Evolutionary conservation across 2,113 vertebrate species (phyloP).

Genomic region (Cyanistes caeruleus): DNA sequence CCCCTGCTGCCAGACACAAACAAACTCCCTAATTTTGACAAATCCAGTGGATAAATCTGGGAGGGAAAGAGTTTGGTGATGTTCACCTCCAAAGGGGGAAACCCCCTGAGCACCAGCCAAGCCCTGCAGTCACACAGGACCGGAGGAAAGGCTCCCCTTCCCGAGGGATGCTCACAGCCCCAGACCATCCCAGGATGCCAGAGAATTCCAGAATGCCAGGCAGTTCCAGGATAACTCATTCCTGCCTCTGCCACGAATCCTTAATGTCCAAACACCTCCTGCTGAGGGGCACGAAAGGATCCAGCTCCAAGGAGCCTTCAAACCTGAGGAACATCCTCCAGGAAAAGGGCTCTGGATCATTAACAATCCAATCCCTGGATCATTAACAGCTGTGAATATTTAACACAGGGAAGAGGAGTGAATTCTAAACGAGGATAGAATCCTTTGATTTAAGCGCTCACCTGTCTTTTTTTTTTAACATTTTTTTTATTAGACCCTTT

Average conservation of each 20-base stretch:
- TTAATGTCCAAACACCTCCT: not conserved
- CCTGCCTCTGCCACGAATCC: not conserved
- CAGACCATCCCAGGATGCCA: not conserved
- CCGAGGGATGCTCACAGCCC: not conserved
- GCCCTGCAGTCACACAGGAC: not conserved
- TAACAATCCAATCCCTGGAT: not conserved
- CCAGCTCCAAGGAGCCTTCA: not conserved
- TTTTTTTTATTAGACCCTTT: slow-evolving; percentile 53
- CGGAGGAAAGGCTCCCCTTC: no score
- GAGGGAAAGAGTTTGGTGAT: not conserved
- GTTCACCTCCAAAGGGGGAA: not conserved
- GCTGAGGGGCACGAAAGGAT: not conserved
- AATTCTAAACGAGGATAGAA: not conserved
- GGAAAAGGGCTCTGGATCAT: not conserved
- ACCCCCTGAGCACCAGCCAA: fast-evolving
- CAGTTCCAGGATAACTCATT: not conserved
- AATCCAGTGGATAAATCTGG: not conserved
- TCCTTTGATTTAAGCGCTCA: not conserved
- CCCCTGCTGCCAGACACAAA: not conserved
- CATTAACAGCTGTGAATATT: not conserved
- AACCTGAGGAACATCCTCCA: not conserved
- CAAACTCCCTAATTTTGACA: not conserved
- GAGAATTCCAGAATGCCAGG: not conserved
- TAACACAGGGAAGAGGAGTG: not conserved
- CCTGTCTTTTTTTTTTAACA: not conserved